Evolutionary conservation across 2,113 vertebrate species (phyloP), one percentile per base, ranked within the genome.

Genomic region (Nansenia antarctica): DNA sequence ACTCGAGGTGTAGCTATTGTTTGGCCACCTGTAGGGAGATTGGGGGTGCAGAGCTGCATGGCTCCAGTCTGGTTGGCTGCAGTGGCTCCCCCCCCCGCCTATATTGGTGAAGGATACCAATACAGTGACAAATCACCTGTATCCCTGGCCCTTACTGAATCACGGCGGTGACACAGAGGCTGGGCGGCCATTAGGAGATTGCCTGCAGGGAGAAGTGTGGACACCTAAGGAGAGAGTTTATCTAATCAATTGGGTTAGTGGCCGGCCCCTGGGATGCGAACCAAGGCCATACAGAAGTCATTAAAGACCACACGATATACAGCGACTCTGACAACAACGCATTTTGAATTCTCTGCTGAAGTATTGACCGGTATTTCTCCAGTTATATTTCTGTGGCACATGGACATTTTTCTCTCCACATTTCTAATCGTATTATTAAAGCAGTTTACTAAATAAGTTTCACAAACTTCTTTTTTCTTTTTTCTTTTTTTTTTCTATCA

Each of bases 181-280:
- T 72, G 37, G 59, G 63, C 77, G 65, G 65, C 86, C 82, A 91
- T 89, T 90, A 91, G 68, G 81, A 82, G 73, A 91, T 86, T 86
- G 83, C 81, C 79, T 74, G 73, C 71, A 6, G 76, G 65, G 80
- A 65, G 66, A 72, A 76, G 64, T 81, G 74, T 42, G 78, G 74
- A 75, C 82, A 85, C n/a, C n/a, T n/a, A n/a, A n/a, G n/a, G n/a
- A 15, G 81, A 70, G 59, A 81, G 67, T 87, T 88, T 65, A 79
- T 85, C 76, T 81, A 90, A 91, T 91, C 89, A 88, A 86, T 90
- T 86, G 85, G 73, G 78, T 87, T 86, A 81, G 84, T 88, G 78
- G 69, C 64, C 15, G n/a, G n/a, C n/a, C n/a, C n/a, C n/a, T n/a
- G n/a, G n/a, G n/a, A n/a, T n/a, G 22, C 62, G 71, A 59, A 67